Evolutionary conservation across 2,113 vertebrate genomes (phyloP), one percentile per base, ranked within the genome.

Genomic region (Recurvirostra avosetta): DNA sequence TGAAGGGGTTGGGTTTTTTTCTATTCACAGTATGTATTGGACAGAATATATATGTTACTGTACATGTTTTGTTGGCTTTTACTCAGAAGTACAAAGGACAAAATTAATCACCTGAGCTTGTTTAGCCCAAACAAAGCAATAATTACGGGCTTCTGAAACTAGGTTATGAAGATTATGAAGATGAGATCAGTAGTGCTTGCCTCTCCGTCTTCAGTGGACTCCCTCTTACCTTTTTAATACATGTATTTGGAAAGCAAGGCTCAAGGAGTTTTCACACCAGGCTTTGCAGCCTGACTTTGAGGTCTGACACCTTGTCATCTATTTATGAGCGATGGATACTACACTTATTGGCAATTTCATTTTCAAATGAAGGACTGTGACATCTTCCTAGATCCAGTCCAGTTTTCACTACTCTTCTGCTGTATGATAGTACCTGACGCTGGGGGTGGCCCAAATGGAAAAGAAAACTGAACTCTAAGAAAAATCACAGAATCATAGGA

Each of bases 1-100:
- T 34, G 12, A 55, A 68, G 8, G 1, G 6, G 4, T 13, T 40
- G 2, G 2, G 1, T 11, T 29, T 32, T 68, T 77, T 47, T 1
- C 3, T 59, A 13, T 73, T 73, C 6, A 5, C 40, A 30, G 5
- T 23, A 63, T 12, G 2, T 55, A 23, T 56, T 65, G 5, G 45
- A 47, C 20, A 77, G 40, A 53, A 70, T 56, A 6, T 6, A 12
- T 27, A 22, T 22, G 8, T 53, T 78, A 27, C 7, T 34, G 3
- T 50, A 20, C 4, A 29, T 18, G 2, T 53, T 62, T 79, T 67
- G 4, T 12, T 75, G 26, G 17, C 2, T 87, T 78, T 5, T 59
- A n/a, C 73, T 88, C 21, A 40, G 41, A 65, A 43, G 15, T 34
- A 40, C 7, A 12, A 63, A 87, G 26, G 27, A 67, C 7, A 80